Percentiles rank a stretch among this genome's conserved stretches.
Conservation (phyloP, 1,140 invertebrate species). For the Papilio xuthus region DNA sequence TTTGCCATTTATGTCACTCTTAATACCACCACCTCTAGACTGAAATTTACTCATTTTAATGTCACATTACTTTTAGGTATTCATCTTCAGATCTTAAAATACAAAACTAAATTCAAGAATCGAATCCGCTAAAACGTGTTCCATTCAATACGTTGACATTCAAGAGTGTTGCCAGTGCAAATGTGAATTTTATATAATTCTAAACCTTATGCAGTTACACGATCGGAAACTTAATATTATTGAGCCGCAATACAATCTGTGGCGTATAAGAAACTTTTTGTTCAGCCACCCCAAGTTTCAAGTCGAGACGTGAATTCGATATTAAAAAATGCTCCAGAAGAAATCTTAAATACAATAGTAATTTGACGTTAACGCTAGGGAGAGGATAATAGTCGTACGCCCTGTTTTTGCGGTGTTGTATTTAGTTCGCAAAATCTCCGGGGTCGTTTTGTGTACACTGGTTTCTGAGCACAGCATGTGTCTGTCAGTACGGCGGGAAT, state of each 20-base stretch:
- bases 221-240: slow-evolving; percentile 54
- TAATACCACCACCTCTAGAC: slow-evolving; percentile 57
- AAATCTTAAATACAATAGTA: slow-evolving; percentile 80
- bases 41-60: slow-evolving; percentile 50
- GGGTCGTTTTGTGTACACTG: slow-evolving; percentile 76
- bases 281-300: slow-evolving; percentile 66
- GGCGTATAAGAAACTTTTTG: slow-evolving; percentile 68
- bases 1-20: slow-evolving; percentile 43
- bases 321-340: slow-evolving; percentile 76
- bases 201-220: slow-evolving; percentile 69
- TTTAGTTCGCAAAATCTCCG: slow-evolving; percentile 77
- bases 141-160: slow-evolving; percentile 62
- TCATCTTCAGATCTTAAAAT: slow-evolving; percentile 49
- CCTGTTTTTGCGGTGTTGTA: slow-evolving; percentile 80
- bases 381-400: slow-evolving; percentile 73
- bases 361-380: slow-evolving; percentile 71
- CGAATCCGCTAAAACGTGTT: slow-evolving; percentile 72
- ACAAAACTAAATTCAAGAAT: slow-evolving; percentile 45
- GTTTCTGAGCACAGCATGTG: slow-evolving; percentile 76
- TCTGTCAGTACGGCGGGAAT: slow-evolving; percentile 61
- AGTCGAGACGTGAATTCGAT: slow-evolving; percentile 76
- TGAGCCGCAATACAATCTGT: slow-evolving; percentile 56
- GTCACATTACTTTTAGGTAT: slow-evolving; percentile 37
- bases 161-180: slow-evolving; percentile 57
- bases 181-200: slow-evolving; percentile 52